Evolutionary conservation across 2,113 vertebrate species (phyloP), one percentile per base, ranked within the genome.

Genomic region (Marmota monax): DNA sequence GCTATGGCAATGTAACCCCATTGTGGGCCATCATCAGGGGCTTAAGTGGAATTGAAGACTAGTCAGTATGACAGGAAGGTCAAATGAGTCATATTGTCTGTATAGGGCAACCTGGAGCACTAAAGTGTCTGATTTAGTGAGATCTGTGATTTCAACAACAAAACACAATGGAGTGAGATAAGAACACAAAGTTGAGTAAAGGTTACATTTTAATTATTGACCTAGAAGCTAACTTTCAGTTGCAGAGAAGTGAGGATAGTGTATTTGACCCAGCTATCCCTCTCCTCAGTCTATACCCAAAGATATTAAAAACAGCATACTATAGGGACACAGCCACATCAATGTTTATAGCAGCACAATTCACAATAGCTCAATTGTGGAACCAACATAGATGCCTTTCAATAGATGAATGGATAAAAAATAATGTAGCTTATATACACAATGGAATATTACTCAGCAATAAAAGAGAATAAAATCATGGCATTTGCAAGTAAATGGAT

Each of bases 1-100:
- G 4, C 8, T 1, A 5, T 2, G 0, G 32, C 32, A 34, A 34
- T 3, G 8, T 0, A 27, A 32, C 2, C 32, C 1, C 20, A 20
- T 10, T 45, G 32, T 45, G 39, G 48, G 20, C 0, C 5, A 53
- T 3, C n/a, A 7, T 7, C 12, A 63, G 8, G 3, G 0, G 10
- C 1, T 42, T 20, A 22, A 48, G 2, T 67, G 39, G 27, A 2
- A 39, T 34, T 9, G 2, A 8, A 65, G 22, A 48, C 0, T 6
- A 39, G 7, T 48, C 14, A 39, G 2, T 18, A 3, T 4, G 1
- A 78, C 16, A 23, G 17, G 18, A 79, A 77, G 18, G 5, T 72
- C 16, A 6, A 25, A 13, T 32, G 12, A 65, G 9, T 3, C n/a
- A 25, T 22, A 6, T 18, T 32, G 48, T 45, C 76, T 74, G 6